These are phyloP conservation scores for Phaenicophaeus curvirostris DNA, from an alignment of 2,797 vertebrate genomes.

Conservation along the genomic window DNA sequence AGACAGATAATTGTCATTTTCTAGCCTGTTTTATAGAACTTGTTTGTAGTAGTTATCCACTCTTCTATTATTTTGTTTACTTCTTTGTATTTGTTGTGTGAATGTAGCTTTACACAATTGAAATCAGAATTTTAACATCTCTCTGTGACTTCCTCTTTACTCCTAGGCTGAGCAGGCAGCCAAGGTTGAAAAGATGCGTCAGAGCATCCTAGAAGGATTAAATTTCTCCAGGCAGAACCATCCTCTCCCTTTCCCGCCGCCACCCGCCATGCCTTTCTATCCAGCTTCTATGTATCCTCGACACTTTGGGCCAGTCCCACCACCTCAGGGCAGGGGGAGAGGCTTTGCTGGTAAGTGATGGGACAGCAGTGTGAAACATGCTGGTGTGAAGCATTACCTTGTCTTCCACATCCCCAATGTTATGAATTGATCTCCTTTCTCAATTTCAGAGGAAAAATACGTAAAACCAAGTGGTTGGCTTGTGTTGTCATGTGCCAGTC, in stretches of 20 bases:
- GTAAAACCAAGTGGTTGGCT: background rate
- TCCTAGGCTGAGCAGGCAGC: conserved; percentile 88
- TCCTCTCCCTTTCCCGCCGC: conserved; percentile 86
- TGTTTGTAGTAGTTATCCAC: background rate
- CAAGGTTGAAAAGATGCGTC: conserved; percentile 95
- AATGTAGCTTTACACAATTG: background rate
- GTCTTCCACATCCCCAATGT: background rate
- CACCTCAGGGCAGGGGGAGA: conserved; percentile 86
- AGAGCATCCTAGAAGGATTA: conserved; percentile 94
- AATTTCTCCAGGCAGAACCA: conserved; percentile 89
- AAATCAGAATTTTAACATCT: conserved; percentile 24
- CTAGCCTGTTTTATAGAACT: background rate
- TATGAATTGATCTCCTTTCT: background rate
- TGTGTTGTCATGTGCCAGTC: background rate
- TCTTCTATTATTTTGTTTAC: background rate
- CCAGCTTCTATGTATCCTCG: conserved; percentile 87
- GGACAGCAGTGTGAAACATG: accelerated
- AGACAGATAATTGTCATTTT: background rate
- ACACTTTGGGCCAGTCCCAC: conserved; percentile 86
- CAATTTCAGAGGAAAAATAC: background rate
- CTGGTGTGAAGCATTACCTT: background rate
- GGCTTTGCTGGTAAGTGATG: conserved; percentile 85
- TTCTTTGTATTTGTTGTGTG: background rate
- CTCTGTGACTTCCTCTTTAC: conserved; percentile 43
- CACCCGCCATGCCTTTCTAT: conserved; percentile 92